Evolutionary conservation across 2,888 invertebrate species (phyloP).

Genomic region (Deilephila porcellus): DNA sequence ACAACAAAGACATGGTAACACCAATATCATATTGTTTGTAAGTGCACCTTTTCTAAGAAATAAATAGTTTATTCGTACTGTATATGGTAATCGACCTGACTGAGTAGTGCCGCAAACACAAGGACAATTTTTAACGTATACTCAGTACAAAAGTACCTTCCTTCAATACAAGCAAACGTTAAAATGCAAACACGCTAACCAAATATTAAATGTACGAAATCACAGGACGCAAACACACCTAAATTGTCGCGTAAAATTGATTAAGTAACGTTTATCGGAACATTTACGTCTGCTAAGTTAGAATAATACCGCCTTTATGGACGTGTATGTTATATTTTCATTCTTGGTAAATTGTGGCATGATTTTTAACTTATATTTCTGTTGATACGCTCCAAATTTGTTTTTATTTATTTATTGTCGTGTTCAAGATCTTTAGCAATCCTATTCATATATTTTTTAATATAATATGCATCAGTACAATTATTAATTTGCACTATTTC

Average conservation of each 20-base stretch:
- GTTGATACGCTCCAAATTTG: not conserved
- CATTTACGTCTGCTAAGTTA: not conserved
- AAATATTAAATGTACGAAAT: slow-evolving; percentile 9
- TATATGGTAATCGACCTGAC: too few species aligned
- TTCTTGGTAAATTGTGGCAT: not conserved
- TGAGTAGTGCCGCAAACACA: too few species aligned
- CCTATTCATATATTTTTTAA: too few species aligned
- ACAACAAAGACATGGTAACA: slow-evolving; percentile 31
- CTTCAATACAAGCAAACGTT: not conserved
- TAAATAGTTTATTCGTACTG: not conserved
- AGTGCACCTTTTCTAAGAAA: not conserved
- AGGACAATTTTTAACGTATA: too few species aligned
- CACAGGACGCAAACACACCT: not conserved
- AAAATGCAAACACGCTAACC: not conserved
- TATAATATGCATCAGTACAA: too few species aligned
- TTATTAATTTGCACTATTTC: too few species aligned
- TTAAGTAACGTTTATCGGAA: not conserved
- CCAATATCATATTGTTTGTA: not conserved
- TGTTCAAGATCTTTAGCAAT: too few species aligned
- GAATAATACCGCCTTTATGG: not conserved
- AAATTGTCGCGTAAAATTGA: not conserved
- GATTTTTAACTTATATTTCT: not conserved
- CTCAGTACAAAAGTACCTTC: not conserved
- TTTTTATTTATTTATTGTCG: not conserved
- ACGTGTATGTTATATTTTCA: not conserved